A percentile compares a stretch with the other conserved stretches of the same genome.
phyloP scores from a whole-genome alignment of 1,140 invertebrate genomes.

The Brachionus paranguensis region DNA sequence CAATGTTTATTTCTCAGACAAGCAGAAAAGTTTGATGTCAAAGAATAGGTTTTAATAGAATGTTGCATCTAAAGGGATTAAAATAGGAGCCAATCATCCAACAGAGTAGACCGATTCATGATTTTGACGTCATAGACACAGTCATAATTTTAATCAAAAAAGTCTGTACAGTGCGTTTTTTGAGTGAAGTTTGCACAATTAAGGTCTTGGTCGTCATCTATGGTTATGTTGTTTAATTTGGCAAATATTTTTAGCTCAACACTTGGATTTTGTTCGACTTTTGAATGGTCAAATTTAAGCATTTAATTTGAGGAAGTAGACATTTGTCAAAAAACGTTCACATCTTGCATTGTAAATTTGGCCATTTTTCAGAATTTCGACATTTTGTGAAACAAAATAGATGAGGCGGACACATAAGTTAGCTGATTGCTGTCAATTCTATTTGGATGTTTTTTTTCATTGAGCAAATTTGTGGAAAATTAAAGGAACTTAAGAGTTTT shows the following conservation, averaged over 20 bases:
- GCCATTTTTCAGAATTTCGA: background rate
- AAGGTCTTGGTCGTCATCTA: background rate
- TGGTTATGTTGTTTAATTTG: background rate
- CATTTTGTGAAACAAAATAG: background rate
- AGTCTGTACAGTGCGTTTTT: background rate
- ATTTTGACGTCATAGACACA: background rate
- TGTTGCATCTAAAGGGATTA: background rate
- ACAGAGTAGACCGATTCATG: background rate
- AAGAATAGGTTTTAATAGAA: background rate
- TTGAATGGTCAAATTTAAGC: background rate
- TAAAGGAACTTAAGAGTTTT: background rate
- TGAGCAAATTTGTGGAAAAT: background rate
- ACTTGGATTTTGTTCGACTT: background rate
- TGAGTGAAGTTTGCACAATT: background rate
- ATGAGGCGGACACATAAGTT: background rate
- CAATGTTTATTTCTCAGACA: background rate
- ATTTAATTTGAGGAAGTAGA: background rate
- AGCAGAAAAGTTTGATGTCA: background rate
- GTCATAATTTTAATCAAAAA: background rate
- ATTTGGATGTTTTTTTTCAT: background rate
- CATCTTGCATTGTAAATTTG: background rate
- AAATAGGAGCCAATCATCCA: background rate
- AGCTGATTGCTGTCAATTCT: background rate
- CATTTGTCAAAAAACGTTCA: background rate
- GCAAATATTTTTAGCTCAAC: background rate